Percentiles rank a stretch among this genome's conserved stretches.
phyloP scores from a whole-genome alignment of 2,113 vertebrate species.

The Rhizomys pruinosus region DNA sequence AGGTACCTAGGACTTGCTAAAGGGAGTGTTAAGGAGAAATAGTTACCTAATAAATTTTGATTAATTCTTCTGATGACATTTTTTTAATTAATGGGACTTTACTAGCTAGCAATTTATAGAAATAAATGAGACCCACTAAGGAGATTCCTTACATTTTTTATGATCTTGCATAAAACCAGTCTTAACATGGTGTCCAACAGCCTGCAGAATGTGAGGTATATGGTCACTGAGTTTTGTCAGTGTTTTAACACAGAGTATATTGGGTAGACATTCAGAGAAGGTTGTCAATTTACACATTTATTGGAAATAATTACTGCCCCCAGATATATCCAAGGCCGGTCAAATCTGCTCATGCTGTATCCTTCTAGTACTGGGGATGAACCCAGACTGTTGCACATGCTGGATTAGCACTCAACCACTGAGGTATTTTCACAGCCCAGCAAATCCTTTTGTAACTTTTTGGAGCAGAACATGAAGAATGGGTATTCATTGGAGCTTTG shows the following conservation, averaged over 20 bases:
- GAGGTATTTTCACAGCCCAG: no score
- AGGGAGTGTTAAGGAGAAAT: background rate
- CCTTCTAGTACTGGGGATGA: background rate
- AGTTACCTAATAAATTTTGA: constrained; percentile 4
- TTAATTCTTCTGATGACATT: background rate
- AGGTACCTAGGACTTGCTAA: constrained; percentile 16
- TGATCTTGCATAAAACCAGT: background rate
- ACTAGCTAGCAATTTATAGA: background rate
- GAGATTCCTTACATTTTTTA: background rate
- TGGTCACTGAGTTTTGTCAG: background rate
- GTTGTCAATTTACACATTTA: background rate
- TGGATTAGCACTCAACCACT: background rate
- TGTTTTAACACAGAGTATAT: background rate
- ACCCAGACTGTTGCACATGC: background rate
- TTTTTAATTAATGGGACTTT: constrained; percentile 24
- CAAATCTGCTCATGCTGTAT: background rate
- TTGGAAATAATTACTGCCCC: constrained; percentile 5
- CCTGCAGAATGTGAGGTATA: background rate
- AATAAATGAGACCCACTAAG: background rate
- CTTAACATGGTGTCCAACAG: background rate
- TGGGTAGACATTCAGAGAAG: background rate
- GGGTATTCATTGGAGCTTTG: background rate
- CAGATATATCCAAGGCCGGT: background rate
- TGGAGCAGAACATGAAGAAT: background rate
- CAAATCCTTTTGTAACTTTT: background rate